Percentiles rank a stretch among this genome's conserved stretches.
Evolutionary conservation across 1,140 invertebrate species (phyloP).

Genomic region (Lamellibrachia luymesi): DNA sequence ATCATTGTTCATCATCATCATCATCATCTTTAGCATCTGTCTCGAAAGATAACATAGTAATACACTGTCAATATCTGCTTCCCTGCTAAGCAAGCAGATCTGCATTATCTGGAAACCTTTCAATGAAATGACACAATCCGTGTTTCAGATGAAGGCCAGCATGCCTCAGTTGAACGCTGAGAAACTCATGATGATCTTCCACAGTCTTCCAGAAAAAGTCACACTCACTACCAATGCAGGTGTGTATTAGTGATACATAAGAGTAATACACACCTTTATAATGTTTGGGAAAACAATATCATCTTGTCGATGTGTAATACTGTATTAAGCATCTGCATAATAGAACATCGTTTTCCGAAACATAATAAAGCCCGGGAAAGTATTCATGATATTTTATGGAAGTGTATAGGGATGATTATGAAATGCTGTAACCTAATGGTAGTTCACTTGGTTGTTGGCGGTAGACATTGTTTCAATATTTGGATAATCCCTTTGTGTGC

Average conservation of each 20-base stretch:
- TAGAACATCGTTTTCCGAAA: neutral
- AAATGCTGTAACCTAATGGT: neutral
- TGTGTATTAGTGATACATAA: neutral
- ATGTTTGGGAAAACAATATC: no score
- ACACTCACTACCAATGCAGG: neutral
- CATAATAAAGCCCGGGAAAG: no score
- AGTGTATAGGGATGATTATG: neutral
- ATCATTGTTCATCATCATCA: no score
- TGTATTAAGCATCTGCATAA: neutral
- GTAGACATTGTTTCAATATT: neutral
- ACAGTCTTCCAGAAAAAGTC: neutral
- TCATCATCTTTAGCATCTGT: no score
- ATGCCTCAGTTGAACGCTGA: slow-evolving; percentile 10
- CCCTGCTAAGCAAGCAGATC: no score
- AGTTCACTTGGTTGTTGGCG: neutral
- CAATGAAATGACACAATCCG: neutral
- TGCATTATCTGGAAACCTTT: no score
- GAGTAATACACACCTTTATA: no score
- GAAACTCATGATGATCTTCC: neutral
- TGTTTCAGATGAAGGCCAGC: slow-evolving; percentile 10
- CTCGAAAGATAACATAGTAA: no score
- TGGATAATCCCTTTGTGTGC: neutral
- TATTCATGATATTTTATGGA: neutral
- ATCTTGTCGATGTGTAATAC: no score
- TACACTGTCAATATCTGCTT: no score